Conservation (phyloP, 2,888 invertebrate genomes). For the Xestia xanthographa region DNA sequence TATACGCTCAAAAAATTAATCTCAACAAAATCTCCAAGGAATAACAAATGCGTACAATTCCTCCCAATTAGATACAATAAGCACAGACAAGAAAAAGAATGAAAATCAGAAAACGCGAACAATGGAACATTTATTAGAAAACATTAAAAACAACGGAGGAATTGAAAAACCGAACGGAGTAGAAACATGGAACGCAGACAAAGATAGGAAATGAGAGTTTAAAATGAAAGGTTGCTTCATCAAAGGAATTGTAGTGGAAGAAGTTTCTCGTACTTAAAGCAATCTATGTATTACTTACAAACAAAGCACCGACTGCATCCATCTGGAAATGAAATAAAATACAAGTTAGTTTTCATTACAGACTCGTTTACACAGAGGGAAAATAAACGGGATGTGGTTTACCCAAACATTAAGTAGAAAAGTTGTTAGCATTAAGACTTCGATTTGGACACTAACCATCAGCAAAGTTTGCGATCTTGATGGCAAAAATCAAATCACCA, state of each 20-base stretch:
- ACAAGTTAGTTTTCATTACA: slow-evolving; percentile 35
- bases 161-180: slow-evolving; percentile 45
- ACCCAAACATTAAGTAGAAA: too few relatives aligned
- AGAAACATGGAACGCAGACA: slow-evolving; percentile 46
- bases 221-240: slow-evolving; percentile 54
- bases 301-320: slow-evolving; percentile 50
- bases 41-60: slow-evolving; percentile 46
- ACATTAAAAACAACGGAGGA: slow-evolving; percentile 59
- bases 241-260: slow-evolving; percentile 47
- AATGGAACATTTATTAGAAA: slow-evolving; percentile 60
- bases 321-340: slow-evolving; percentile 64
- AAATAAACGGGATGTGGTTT: not conserved
- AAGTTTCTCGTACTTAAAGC: slow-evolving; percentile 31
- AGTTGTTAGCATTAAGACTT: too few relatives aligned
- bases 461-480: too few relatives aligned
- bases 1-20: slow-evolving; percentile 4
- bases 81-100: slow-evolving; percentile 43
- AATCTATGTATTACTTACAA: slow-evolving; percentile 58
- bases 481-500: too few relatives aligned
- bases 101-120: slow-evolving; percentile 51
- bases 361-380: not conserved
- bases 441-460: too few relatives aligned
- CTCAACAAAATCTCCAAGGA: slow-evolving; percentile 9
- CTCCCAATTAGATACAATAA: slow-evolving; percentile 50
- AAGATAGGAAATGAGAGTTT: slow-evolving; percentile 59